Base-by-base conservation (phyloP, 2,797 vertebrate species). In the Karalla daura region DNA sequence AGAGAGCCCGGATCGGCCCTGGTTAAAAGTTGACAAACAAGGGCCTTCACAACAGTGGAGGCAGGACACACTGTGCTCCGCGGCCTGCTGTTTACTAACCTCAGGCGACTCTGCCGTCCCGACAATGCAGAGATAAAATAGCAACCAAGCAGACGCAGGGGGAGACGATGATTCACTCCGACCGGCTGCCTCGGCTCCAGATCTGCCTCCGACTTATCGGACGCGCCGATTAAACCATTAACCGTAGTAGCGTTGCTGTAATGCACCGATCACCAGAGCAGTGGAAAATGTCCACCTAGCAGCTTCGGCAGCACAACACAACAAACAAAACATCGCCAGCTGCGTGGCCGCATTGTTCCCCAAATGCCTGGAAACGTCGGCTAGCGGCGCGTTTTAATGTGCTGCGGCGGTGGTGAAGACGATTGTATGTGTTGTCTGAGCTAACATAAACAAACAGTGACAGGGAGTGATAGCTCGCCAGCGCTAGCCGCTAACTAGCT, bases 361-460 rank as follows among this genome's bases (percentile, higher is more conserved):
- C n/a, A n/a, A n/a, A n/a, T n/a, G n/a, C n/a, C n/a, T n/a, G n/a
- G n/a, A n/a, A n/a, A n/a, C n/a, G n/a, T n/a, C n/a, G n/a, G 1
- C 0, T 11, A 18, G n/a, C 0, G 1, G 5, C 12, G 3, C 18
- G 4, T 15, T 50, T 32, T 2, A 1, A 35, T 15, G 21, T 0
- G 5, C 3, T 10, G 7, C 1, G 0, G 5, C 28, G 14, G 15
- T 36, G 47, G 14, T 3, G 8, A 30, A 18, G 44, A 51, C 6
- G 2, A 43, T n/a, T n/a, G n/a, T n/a, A n/a, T n/a, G n/a, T n/a
- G 23, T 2, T 15, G 37, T n/a, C 36, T 36, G 8, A 63, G 81
- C 79, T 68, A 81, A 88, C 84, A 76, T 91, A 90, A 91, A 90
- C 88, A 92, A 90, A 91, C 66, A 44, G 28, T 41, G 45, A 49